Evolutionary conservation across 2,113 vertebrate species (phyloP).

Genomic region (Isichthys henryi): DNA sequence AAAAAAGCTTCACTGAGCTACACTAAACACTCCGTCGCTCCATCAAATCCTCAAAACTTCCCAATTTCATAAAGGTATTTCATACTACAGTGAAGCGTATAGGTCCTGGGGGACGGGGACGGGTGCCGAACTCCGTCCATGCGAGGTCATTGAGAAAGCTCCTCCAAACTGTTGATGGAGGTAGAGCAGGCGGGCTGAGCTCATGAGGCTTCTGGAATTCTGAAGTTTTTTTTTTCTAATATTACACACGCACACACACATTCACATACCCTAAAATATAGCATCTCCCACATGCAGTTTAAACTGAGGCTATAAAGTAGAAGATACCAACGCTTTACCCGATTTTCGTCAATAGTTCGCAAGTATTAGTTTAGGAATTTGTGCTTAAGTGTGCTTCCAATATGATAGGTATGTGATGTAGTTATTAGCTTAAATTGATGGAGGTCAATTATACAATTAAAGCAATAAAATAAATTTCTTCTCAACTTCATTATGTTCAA

Average conservation of each 20-base stretch:
- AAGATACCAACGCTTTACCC: not conserved
- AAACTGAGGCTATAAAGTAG: not conserved
- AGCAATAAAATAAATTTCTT: not conserved
- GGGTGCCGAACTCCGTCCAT: not conserved
- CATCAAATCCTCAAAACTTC: not conserved
- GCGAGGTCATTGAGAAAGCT: not conserved
- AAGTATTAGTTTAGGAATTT: not conserved
- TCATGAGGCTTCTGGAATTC: conserved; percentile 7
- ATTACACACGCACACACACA: not conserved
- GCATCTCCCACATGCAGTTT: not conserved
- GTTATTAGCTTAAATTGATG: not conserved
- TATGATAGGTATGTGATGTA: not conserved
- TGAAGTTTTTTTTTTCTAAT: not conserved
- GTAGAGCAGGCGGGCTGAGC: conserved; percentile 8
- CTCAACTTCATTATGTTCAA: not conserved
- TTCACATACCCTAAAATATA: not conserved
- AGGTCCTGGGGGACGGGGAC: not conserved
- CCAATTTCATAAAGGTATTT: not conserved
- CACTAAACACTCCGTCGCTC: not conserved
- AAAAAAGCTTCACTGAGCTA: not conserved
- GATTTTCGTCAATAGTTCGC: not conserved
- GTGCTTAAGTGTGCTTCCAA: not conserved
- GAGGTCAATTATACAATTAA: not conserved
- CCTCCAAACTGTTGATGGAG: conserved; percentile 22
- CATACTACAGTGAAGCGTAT: not conserved